phyloP scores from a whole-genome alignment of 2,888 invertebrate genomes.

The Amphipoea oculea region DNA sequence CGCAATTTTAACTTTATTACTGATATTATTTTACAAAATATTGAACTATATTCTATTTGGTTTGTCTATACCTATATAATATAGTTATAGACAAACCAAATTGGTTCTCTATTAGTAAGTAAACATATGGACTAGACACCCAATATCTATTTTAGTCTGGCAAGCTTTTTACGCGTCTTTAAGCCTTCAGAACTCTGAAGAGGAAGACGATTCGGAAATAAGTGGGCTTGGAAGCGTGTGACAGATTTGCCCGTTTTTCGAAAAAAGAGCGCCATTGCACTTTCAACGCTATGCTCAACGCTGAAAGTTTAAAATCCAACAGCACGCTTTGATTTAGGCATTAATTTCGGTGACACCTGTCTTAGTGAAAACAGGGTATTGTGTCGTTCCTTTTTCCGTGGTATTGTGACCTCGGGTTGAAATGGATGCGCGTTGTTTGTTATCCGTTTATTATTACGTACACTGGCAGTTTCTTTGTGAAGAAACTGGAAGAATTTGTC shows the following conservation, averaged over 20 bases:
- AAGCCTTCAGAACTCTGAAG: conserved; percentile 1
- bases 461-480: not conserved
- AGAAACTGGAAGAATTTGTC: not conserved
- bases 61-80: not conserved
- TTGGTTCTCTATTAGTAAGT: conserved; percentile 25
- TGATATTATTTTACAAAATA: not conserved
- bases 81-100: not conserved
- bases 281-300: not conserved
- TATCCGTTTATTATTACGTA: conserved; percentile 26
- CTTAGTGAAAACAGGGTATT: not conserved
- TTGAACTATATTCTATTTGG: too few species aligned
- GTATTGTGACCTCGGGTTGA: conserved; percentile 16
- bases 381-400: conserved; percentile 14
- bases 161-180: conserved; percentile 10
- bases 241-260: not conserved
- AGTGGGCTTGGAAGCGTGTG: not conserved
- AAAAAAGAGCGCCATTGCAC: not conserved
- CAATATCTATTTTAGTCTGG: conserved; percentile 15
- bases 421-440: conserved; percentile 29
- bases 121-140: not conserved
- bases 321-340: not conserved
- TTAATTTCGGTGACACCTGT: not conserved
- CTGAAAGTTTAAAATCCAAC: not conserved
- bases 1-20: not conserved
- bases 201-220: conserved; percentile 17